Percentiles rank a stretch among this genome's conserved stretches.
Conservation (phyloP, 2,797 vertebrate species). For the Danio tinwini region DNA sequence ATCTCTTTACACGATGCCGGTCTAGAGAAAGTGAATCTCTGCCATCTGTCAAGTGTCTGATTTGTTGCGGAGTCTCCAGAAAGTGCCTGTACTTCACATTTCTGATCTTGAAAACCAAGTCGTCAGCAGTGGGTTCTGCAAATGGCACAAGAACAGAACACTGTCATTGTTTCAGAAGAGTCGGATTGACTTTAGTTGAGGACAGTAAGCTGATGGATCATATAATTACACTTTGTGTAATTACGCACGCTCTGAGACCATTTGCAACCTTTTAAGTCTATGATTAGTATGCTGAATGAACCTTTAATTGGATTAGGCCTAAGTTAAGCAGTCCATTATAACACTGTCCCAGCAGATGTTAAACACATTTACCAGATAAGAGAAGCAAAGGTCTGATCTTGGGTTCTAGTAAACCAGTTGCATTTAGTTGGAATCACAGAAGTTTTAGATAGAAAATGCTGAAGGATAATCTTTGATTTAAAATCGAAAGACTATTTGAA, state of each 20-base stretch:
- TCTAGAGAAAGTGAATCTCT: constrained; percentile 76
- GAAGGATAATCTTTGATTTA: not conserved
- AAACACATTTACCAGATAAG: constrained; percentile 4
- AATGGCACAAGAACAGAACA: constrained; percentile 47
- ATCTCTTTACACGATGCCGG: constrained; percentile 84
- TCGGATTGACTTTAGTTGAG: constrained; percentile 10
- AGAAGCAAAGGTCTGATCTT: constrained; percentile 13
- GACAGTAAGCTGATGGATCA: constrained; percentile 10
- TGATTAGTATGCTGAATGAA: constrained; percentile 46
- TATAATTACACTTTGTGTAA: constrained; percentile 36
- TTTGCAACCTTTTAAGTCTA: constrained; percentile 38
- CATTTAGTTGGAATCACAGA: not conserved
- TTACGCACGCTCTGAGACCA: constrained; percentile 20
- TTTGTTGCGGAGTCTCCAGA: constrained; percentile 74
- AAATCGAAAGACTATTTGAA: not conserved
- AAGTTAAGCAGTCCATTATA: constrained; percentile 40
- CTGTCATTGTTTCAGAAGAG: constrained; percentile 18
- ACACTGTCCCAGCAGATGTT: constrained; percentile 49
- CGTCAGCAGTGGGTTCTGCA: constrained; percentile 73
- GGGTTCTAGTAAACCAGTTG: not conserved
- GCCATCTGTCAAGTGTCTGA: constrained; percentile 74
- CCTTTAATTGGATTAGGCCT: constrained; percentile 48
- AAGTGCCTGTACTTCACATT: constrained; percentile 78
- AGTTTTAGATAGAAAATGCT: not conserved
- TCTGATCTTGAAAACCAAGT: constrained; percentile 75